A percentile compares a stretch with the other conserved stretches of the same genome.
Conservation (phyloP, 2,797 vertebrate genomes). For the Phrynocephalus vlangalii region DNA sequence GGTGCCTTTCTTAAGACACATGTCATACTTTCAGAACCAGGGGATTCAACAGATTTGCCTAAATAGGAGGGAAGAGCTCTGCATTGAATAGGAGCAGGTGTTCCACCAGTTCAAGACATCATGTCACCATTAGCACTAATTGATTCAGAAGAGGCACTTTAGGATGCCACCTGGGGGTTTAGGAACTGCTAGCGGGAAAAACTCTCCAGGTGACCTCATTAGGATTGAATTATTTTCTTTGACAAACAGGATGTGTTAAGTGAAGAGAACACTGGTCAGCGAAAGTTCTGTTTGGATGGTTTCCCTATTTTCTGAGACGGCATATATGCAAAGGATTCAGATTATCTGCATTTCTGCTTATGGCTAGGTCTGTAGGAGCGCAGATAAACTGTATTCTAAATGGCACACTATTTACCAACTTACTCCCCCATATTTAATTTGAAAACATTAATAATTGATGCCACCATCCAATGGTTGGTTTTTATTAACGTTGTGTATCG, state of each 20-base stretch:
- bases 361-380: not conserved
- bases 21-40: not conserved
- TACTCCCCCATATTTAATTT: not conserved
- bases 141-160: not conserved
- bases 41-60: not conserved
- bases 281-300: not conserved
- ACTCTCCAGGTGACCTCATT: not conserved
- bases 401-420: not conserved
- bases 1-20: not conserved
- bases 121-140: not conserved
- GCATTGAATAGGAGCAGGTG: not conserved
- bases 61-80: not conserved
- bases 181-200: not conserved
- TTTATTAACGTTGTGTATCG: not conserved
- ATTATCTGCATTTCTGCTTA: not conserved
- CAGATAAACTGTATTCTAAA: not conserved
- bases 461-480: not conserved
- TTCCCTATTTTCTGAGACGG: slow-evolving; percentile 1
- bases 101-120: not conserved
- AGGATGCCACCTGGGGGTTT: not conserved
- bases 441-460: not conserved
- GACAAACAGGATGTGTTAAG: not conserved
- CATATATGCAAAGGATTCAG: not conserved
- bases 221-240: not conserved
- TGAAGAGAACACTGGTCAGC: accelerated